phyloP scores from a whole-genome alignment of 2,113 vertebrate genomes.

The Plecotus auritus region DNA sequence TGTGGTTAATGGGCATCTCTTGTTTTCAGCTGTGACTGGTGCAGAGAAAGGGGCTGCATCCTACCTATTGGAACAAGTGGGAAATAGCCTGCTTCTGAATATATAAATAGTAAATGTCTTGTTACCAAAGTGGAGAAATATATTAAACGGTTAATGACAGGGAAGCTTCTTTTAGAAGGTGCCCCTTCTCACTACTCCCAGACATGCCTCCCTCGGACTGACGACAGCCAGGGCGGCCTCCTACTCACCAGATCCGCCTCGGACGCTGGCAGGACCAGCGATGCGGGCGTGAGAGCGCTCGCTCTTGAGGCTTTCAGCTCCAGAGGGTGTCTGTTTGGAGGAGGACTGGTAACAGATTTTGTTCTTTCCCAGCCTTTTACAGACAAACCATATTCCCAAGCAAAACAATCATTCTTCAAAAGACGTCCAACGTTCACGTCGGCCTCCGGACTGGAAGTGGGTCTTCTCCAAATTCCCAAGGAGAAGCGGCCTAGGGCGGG shows the following conservation, averaged over 20 bases:
- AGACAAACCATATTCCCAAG: neutral
- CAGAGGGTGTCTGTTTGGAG: neutral
- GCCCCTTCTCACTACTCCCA: neutral
- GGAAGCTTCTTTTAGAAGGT: neutral
- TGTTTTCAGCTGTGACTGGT: neutral
- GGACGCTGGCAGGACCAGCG: neutral
- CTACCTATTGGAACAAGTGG: neutral
- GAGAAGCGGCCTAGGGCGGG: neutral
- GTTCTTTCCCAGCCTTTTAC: neutral
- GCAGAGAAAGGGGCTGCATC: neutral
- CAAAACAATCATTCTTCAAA: neutral
- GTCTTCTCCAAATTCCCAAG: neutral
- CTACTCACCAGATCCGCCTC: conserved; percentile 21
- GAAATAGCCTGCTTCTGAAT: neutral
- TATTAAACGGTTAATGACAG: neutral
- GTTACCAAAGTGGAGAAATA: conserved; percentile 14
- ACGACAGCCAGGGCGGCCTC: neutral
- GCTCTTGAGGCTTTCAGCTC: neutral
- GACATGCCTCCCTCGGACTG: neutral
- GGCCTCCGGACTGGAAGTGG: neutral
- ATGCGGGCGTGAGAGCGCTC: neutral
- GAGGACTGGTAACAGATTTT: neutral
- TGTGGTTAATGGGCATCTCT: neutral
- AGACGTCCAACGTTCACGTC: neutral
- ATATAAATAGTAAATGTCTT: neutral